Evolutionary conservation across 1,140 invertebrate species (phyloP).

Genomic region (Mesaphorura yosii): DNA sequence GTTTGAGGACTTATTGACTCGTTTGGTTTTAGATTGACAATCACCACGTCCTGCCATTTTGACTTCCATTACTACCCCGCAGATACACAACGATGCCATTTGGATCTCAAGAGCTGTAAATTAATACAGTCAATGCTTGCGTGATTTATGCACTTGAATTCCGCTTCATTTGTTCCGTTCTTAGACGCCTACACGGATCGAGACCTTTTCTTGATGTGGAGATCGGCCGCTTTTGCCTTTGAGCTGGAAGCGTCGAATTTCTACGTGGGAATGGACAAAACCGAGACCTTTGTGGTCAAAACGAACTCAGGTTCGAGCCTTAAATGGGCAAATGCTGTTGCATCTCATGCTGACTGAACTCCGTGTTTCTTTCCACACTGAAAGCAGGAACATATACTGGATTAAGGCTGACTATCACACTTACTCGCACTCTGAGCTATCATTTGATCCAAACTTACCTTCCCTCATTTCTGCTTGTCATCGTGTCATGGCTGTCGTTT

Average conservation of each 20-base stretch:
- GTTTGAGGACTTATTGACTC: background rate
- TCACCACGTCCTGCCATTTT: constrained; percentile 4
- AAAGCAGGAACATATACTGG: background rate
- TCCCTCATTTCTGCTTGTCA: constrained; percentile 49
- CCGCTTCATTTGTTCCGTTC: background rate
- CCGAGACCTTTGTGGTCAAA: background rate
- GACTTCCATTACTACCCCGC: constrained; percentile 9
- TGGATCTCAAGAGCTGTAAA: constrained; percentile 9
- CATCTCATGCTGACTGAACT: background rate
- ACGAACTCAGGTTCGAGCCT: background rate
- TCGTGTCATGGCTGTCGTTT: constrained; percentile 54
- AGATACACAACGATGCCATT: constrained; percentile 6
- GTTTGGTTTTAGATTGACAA: constrained; percentile 4
- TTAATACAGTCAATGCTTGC: background rate
- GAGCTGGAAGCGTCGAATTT: constrained; percentile 2
- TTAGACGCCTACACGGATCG: constrained; percentile 2
- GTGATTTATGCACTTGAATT: background rate
- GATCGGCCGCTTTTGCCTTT: background rate
- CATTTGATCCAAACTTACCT: constrained; percentile 51
- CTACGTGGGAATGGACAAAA: constrained; percentile 1
- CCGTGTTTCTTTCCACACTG: background rate
- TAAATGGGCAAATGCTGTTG: background rate
- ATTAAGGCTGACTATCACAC: constrained; percentile 35
- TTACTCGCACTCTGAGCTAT: constrained; percentile 46
- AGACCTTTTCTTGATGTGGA: background rate